Conservation (phyloP, 2,888 invertebrate genomes). For the Emmelina monodactyla region DNA sequence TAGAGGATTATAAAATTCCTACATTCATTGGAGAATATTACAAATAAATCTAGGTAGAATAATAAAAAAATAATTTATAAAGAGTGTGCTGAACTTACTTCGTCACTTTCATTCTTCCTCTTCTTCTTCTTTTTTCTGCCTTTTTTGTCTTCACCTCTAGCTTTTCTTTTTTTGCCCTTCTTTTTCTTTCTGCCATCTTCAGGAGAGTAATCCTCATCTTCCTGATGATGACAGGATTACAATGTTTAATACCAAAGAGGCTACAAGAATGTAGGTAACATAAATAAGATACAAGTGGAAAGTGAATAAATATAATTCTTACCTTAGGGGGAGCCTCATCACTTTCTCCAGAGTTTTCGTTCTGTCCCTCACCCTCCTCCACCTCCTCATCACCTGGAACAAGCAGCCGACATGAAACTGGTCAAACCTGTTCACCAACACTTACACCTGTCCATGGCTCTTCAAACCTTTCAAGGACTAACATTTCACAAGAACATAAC, state of each 20-base stretch:
- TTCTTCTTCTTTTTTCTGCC: conserved; percentile 95
- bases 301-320: conserved; percentile 18
- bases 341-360: conserved; percentile 78
- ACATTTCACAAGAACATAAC: conserved; percentile 27
- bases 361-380: conserved; percentile 71
- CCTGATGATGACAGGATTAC: too few relatives aligned
- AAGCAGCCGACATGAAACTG: conserved; percentile 37
- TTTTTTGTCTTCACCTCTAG: conserved; percentile 87
- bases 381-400: conserved; percentile 73
- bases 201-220: conserved; percentile 87
- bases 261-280: too few relatives aligned
- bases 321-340: conserved; percentile 73
- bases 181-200: conserved; percentile 88
- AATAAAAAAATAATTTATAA: background rate
- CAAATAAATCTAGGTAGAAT: background rate
- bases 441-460: conserved; percentile 27
- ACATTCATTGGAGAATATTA: background rate
- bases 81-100: conserved; percentile 51
- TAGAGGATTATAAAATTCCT: background rate
- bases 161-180: conserved; percentile 94
- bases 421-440: conserved; percentile 42
- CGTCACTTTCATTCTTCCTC: conserved; percentile 91
- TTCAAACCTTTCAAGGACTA: conserved; percentile 27
- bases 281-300: background rate
- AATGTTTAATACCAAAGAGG: too few relatives aligned